Conservation (phyloP, 2,113 vertebrate species). For the Cygnus buccinator region DNA sequence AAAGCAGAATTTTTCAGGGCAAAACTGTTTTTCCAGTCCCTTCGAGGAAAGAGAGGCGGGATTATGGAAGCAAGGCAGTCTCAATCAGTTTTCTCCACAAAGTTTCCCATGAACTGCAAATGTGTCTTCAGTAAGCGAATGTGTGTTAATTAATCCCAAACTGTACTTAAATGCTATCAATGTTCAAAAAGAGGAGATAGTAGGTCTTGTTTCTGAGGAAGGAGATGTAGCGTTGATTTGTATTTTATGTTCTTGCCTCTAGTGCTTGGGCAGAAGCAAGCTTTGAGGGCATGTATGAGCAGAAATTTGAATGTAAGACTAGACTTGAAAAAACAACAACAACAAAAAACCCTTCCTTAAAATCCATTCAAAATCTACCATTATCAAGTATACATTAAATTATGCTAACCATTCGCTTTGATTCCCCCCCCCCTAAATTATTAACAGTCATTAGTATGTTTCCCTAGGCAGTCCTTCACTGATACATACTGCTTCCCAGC, state of each 20-base stretch:
- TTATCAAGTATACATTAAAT: constrained; percentile 14
- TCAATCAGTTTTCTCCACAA: not conserved
- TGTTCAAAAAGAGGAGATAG: not conserved
- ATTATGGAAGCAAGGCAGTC: not conserved
- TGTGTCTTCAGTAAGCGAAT: not conserved
- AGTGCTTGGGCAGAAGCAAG: not conserved
- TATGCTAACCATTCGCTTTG: not conserved
- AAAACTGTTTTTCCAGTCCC: not conserved
- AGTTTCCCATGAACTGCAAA: not conserved
- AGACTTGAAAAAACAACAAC: not conserved
- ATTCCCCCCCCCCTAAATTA: not conserved
- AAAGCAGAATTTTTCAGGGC: not conserved
- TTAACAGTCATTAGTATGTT: not conserved
- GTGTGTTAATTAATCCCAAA: not conserved
- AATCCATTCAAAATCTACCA: not conserved
- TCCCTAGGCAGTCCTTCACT: not conserved
- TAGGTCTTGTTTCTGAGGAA: not conserved
- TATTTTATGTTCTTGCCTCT: not conserved
- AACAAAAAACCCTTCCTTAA: not conserved
- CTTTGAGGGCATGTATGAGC: not conserved
- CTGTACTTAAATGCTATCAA: not conserved
- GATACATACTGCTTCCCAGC: not conserved
- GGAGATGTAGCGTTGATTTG: not conserved
- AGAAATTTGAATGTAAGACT: not conserved
- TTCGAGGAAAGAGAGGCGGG: not conserved